A percentile compares a stretch with the other conserved stretches of the same genome.
phyloP scores from a whole-genome alignment of 2,888 invertebrate species.

The Galerucella pusilla region DNA sequence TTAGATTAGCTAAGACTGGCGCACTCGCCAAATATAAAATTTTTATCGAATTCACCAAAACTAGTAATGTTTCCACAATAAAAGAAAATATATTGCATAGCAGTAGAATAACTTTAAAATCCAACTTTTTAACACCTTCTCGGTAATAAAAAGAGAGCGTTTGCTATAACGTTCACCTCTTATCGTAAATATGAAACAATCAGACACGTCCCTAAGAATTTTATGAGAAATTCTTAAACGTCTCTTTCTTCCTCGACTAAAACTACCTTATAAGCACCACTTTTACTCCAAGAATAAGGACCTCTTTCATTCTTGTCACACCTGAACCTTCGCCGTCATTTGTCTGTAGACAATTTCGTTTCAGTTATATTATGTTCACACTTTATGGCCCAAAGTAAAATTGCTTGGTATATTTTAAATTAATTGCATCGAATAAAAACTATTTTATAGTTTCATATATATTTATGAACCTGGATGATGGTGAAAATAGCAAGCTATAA shows the following conservation, averaged over 20 bases:
- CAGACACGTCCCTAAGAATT: constrained; percentile 39
- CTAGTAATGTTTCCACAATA: too few species aligned
- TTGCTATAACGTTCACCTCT: constrained; percentile 10
- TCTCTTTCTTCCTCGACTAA: constrained; percentile 26
- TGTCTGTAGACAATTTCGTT: constrained; percentile 29
- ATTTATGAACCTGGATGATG: background rate
- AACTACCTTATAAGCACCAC: constrained; percentile 27
- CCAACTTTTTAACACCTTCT: background rate
- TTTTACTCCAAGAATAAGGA: constrained; percentile 21
- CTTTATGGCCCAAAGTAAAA: constrained; percentile 44
- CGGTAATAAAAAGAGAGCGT: background rate
- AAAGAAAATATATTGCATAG: too few species aligned
- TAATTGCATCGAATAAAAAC: constrained; percentile 33
- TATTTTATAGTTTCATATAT: constrained; percentile 1
- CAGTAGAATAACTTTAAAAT: background rate
- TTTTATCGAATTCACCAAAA: too few species aligned
- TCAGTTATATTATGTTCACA: constrained; percentile 38
- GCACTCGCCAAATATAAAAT: too few species aligned
- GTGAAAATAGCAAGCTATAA: too few species aligned
- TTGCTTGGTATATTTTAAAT: constrained; percentile 30
- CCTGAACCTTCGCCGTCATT: constrained; percentile 33
- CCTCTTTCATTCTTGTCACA: constrained; percentile 42
- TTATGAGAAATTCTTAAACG: constrained; percentile 44
- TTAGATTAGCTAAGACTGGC: too few species aligned
- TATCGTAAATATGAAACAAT: constrained; percentile 39